Evolutionary conservation across 2,113 vertebrate genomes (phyloP), one percentile per base, ranked within the genome.

Genomic region (Scomber colias): DNA sequence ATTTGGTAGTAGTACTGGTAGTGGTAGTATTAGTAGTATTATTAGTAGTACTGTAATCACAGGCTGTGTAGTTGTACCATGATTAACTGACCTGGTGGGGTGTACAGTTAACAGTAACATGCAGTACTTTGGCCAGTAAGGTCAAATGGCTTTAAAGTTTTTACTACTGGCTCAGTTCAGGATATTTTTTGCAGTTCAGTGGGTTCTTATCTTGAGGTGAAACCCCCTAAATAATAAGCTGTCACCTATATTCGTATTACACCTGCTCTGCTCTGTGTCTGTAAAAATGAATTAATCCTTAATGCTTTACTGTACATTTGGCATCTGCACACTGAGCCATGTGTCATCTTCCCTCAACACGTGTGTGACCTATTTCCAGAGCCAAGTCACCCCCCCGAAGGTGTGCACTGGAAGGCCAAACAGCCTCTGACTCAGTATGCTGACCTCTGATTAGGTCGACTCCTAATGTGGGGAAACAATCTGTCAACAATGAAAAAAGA

Each of bases 341-440:
- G 66, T 75, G 72, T 75, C 71, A 71, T 84, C 45, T 60, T 49
- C 60, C 48, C 80, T 66, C 60, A 69, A 75, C 66, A 62, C 57
- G 31, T 64, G 67, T 66, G 7, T 83, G 75, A 84, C 80, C 87
- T 60, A 72, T 85, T 89, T 88, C 44, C 56, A 24, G 35, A 77
- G 62, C 66, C 35, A 61, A 35, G 60, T 40, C 24, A 40, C 35
- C 48, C 51, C 55, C 75, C 60, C 64, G 3, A 56, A 72, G 61
- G 64, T 68, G 45, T 10, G 67, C 21, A 6, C 78, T 63, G 55
- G 46, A 19, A 68, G 76, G 56, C 62, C 46, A 3, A 59, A 40
- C 21, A 21, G 44, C 12, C 69, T 79, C 80, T 91, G 79, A 89
- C 72, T 77, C 82, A 86, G 69, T 71, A 30, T 5, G 50, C 5